These are phyloP conservation scores for Lasiommata megera DNA, from an alignment of 2,888 invertebrate genomes.

Conservation along the genomic window DNA sequence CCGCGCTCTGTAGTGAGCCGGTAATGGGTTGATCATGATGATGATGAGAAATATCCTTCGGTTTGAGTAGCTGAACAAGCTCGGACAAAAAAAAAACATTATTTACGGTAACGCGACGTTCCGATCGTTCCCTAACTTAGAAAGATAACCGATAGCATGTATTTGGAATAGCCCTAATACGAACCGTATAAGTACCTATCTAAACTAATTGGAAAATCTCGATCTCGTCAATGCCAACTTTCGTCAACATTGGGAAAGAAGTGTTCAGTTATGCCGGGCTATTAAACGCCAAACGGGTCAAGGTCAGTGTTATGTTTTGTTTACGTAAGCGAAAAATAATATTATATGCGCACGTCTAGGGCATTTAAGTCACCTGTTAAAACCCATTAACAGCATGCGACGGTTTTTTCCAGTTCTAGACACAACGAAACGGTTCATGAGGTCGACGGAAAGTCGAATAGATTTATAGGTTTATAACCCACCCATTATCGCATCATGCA, in stretches of 20 bases:
- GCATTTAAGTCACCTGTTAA: background rate
- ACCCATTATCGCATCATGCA: too few species aligned
- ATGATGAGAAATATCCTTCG: too few species aligned
- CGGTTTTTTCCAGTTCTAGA: conserved; percentile 4
- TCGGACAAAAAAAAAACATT: too few species aligned
- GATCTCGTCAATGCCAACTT: conserved; percentile 24
- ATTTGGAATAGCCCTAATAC: background rate
- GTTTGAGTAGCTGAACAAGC: too few species aligned
- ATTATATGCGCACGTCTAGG: background rate
- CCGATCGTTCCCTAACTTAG: too few species aligned
- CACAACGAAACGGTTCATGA: background rate
- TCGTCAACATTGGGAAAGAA: conserved; percentile 29
- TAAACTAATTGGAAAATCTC: background rate
- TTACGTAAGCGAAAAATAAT: conserved; percentile 22
- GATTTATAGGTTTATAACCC: too few species aligned
- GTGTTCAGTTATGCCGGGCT: conserved; percentile 16
- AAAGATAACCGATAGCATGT: too few species aligned
- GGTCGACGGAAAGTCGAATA: too few species aligned
- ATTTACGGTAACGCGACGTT: too few species aligned
- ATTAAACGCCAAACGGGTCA: conserved; percentile 32
- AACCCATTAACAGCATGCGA: conserved; percentile 1
- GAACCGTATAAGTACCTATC: background rate
- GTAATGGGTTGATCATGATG: too few species aligned
- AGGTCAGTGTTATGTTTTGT: conserved; percentile 24
- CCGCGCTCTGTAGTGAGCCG: too few species aligned